phyloP scores from a whole-genome alignment of 1,140 invertebrate species.

The Zaprionus taronus region DNA sequence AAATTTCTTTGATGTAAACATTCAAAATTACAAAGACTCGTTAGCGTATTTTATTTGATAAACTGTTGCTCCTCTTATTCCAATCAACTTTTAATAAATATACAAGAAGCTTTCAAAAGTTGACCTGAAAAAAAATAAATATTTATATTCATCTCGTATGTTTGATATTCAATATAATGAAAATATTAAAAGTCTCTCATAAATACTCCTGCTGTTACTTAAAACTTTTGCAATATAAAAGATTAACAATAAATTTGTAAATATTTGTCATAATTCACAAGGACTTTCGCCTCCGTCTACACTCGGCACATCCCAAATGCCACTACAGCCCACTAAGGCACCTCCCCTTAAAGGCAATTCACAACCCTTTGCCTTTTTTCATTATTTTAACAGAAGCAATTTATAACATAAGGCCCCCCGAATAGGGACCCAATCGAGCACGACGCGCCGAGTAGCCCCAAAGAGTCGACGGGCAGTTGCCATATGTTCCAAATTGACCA shows the following conservation, averaged over 20 bases:
- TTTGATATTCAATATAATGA: background rate
- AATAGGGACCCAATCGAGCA: conserved; percentile 36
- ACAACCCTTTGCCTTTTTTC: conserved; percentile 57
- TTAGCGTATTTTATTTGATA: too few relatives aligned
- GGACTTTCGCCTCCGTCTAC: background rate
- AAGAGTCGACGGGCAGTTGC: conserved; percentile 43
- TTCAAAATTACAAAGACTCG: too few relatives aligned
- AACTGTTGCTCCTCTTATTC: too few relatives aligned
- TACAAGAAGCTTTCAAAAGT: background rate
- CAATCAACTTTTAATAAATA: too few relatives aligned
- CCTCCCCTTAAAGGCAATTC: conserved; percentile 30
- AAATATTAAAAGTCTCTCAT: background rate
- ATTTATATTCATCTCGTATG: background rate
- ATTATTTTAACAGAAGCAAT: conserved; percentile 53
- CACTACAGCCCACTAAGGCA: too few relatives aligned
- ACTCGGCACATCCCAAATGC: too few relatives aligned
- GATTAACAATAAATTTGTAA: conserved; percentile 8
- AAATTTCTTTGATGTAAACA: too few relatives aligned
- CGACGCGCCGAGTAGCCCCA: conserved; percentile 19
- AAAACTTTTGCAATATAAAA: background rate
- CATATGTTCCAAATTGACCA: conserved; percentile 79
- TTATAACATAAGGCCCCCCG: conserved; percentile 59
- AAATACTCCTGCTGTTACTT: background rate
- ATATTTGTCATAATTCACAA: background rate
- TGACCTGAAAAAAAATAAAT: background rate